phyloP scores from a whole-genome alignment of 1,140 invertebrate genomes.

The Lepidostoma basale region DNA sequence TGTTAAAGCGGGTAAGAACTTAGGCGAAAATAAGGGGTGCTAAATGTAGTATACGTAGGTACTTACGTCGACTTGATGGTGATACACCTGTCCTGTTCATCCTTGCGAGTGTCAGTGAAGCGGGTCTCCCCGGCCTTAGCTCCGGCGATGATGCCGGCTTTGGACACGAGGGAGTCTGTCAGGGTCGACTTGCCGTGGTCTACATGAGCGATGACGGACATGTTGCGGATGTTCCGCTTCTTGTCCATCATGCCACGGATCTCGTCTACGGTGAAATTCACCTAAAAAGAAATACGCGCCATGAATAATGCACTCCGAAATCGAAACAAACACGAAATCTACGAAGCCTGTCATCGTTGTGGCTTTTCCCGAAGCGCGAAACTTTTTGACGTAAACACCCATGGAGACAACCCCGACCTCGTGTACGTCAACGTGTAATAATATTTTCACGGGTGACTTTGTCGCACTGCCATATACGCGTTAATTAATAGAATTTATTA shows the following conservation, averaged over 20 bases:
- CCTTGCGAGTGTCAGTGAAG: conserved; percentile 99
- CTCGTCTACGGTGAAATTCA: conserved; percentile 99
- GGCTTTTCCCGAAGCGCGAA: not conserved
- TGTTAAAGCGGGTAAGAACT: too few species aligned
- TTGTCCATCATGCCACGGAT: conserved; percentile 99
- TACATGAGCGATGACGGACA: conserved; percentile 99
- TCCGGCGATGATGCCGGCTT: conserved; percentile 99
- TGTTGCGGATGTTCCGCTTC: conserved; percentile 99
- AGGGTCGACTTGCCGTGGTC: conserved; percentile 99
- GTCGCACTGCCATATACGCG: not conserved
- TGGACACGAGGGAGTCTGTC: conserved; percentile 98
- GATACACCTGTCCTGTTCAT: conserved; percentile 99
- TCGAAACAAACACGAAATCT: not conserved
- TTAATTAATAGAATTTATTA: not conserved
- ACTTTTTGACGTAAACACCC: conserved; percentile 31
- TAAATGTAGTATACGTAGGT: too few species aligned
- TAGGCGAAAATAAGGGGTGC: too few species aligned
- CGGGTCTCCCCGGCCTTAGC: conserved; percentile 98
- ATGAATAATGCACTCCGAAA: not conserved
- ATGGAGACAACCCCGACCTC: not conserved
- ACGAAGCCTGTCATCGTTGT: not conserved
- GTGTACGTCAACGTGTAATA: conserved; percentile 28
- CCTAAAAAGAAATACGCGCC: conserved; percentile 66
- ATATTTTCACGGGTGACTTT: not conserved
- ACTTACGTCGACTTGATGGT: conserved; percentile 99